These are phyloP conservation scores for Pogonus chalceus DNA, from an alignment of 1,140 invertebrate species.

Conservation along the genomic window DNA sequence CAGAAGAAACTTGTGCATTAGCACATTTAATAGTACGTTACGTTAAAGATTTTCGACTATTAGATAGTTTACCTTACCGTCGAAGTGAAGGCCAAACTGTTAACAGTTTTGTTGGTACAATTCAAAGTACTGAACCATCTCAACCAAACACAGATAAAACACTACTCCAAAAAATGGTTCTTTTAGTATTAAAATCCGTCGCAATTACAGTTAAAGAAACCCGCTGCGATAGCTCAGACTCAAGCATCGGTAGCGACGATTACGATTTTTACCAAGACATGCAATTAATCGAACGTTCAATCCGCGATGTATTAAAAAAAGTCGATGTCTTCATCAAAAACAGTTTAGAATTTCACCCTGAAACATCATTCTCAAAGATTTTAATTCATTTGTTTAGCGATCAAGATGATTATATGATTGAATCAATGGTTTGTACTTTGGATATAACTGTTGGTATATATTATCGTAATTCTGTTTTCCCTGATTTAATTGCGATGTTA, in stretches of 20 bases:
- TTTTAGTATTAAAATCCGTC: constrained; percentile 76
- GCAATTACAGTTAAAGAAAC: constrained; percentile 85
- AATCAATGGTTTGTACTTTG: constrained; percentile 84
- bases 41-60: constrained; percentile 70
- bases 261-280: constrained; percentile 82
- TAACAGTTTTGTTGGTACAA: constrained; percentile 32
- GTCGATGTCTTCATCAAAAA: constrained; percentile 73
- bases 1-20: constrained; percentile 75
- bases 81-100: constrained; percentile 28
- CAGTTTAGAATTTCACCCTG: constrained; percentile 73
- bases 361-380: constrained; percentile 77
- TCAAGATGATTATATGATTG: constrained; percentile 83
- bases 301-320: constrained; percentile 69
- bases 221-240: constrained; percentile 71
- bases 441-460: constrained; percentile 78
- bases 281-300: constrained; percentile 75
- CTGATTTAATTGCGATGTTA: constrained; percentile 65
- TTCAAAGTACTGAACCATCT: constrained; percentile 19
- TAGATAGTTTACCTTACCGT: constrained; percentile 54
- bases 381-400: constrained; percentile 79
- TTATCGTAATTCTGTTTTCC: constrained; percentile 65
- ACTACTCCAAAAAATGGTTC: constrained; percentile 71
- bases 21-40: constrained; percentile 74
- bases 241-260: constrained; percentile 67
- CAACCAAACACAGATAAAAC: constrained; percentile 51